These are phyloP conservation scores for Nycticebus coucang DNA, from an alignment of 2,113 vertebrate genomes.

Conservation along the genomic window DNA sequence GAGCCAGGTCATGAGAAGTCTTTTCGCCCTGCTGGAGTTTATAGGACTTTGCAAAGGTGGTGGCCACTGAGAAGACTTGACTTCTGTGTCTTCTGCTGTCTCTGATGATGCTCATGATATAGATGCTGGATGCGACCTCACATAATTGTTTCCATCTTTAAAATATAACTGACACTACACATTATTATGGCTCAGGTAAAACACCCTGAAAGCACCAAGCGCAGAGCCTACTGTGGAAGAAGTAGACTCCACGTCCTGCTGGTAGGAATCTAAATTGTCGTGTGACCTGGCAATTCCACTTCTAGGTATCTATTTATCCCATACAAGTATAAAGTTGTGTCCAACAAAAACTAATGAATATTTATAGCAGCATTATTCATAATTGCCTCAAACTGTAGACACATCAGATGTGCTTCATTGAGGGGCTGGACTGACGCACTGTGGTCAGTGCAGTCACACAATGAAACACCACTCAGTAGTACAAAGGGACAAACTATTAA, in stretches of 20 bases:
- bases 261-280: not conserved
- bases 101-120: not conserved
- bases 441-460: not conserved
- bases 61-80: not conserved
- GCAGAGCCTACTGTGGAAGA: no score
- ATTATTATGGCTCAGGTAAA: not conserved
- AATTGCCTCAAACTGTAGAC: not conserved
- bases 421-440: not conserved
- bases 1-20: not conserved
- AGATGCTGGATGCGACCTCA: not conserved
- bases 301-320: not conserved
- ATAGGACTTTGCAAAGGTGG: not conserved
- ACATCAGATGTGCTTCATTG: not conserved
- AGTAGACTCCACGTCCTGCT: no score
- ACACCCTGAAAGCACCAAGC: not conserved
- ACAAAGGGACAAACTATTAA: not conserved
- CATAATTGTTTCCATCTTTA: not conserved
- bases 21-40: not conserved
- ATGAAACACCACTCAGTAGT: not conserved
- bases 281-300: not conserved
- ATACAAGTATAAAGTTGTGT: not conserved
- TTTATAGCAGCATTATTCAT: not conserved
- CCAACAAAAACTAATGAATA: not conserved
- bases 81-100: not conserved
- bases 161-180: not conserved